Evolutionary conservation across 2,113 vertebrate genomes (phyloP).

Genomic region (Atractosteus spatula): DNA sequence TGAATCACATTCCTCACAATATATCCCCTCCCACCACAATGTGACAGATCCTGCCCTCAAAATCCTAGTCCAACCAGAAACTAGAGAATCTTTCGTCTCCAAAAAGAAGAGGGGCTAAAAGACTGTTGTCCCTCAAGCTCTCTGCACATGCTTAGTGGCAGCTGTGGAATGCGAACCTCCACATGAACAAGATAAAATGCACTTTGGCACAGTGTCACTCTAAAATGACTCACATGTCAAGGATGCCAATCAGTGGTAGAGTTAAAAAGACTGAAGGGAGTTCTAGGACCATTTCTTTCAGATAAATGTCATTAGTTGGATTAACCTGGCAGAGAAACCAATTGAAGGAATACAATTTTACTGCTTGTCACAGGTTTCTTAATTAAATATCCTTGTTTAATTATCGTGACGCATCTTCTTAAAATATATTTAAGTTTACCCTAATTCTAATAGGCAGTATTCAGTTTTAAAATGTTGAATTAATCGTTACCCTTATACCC

Average conservation of each 20-base stretch:
- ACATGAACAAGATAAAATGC: background rate
- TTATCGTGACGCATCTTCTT: no score
- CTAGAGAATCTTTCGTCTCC: background rate
- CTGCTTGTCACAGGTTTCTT: background rate
- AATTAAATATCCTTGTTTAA: background rate
- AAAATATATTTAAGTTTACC: no score
- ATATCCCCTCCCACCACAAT: background rate
- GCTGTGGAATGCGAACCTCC: slow-evolving; percentile 7
- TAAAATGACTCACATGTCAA: background rate
- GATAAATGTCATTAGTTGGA: background rate
- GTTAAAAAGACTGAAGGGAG: no score
- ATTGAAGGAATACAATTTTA: no score
- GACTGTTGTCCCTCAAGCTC: background rate
- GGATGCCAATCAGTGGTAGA: slow-evolving; percentile 4
- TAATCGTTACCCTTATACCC: no score
- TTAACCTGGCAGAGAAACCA: background rate
- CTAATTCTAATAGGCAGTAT: no score
- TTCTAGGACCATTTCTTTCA: no score
- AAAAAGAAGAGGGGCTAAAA: background rate
- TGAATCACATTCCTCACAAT: background rate
- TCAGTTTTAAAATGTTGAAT: no score
- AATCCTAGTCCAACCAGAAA: background rate
- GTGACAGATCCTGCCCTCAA: background rate
- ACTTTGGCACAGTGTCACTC: background rate
- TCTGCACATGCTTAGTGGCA: background rate